Conservation (phyloP, 2,888 invertebrate species). For the Drosophila nr. perissopoda region DNA sequence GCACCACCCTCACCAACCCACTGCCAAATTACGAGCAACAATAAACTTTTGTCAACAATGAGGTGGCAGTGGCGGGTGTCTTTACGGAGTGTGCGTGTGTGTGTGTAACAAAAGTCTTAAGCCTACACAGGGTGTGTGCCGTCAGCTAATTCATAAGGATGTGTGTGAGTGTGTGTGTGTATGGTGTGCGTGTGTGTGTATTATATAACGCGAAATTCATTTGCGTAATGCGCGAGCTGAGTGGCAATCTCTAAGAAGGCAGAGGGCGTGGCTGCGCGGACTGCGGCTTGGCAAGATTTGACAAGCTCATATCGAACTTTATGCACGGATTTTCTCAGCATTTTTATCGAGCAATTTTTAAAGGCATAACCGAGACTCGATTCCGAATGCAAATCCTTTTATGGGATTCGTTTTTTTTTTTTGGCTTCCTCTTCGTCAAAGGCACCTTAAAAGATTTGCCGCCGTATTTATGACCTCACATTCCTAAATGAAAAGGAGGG, state of each 20-base stretch:
- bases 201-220: constrained; percentile 67
- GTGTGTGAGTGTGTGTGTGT: constrained; percentile 8
- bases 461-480: constrained; percentile 44
- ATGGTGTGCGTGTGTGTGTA: constrained; percentile 1
- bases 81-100: constrained; percentile 11
- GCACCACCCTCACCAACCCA: constrained; percentile 31
- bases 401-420: constrained; percentile 20
- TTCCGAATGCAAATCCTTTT: constrained; percentile 63
- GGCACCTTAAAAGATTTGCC: constrained; percentile 48
- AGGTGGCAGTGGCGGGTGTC: constrained; percentile 23
- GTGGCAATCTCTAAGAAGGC: constrained; percentile 6
- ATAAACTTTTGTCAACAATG: constrained; percentile 69
- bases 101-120: constrained; percentile 61
- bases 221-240: constrained; percentile 71
- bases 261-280: neutral
- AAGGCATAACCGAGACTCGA: constrained; percentile 53
- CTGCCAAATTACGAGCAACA: constrained; percentile 65
- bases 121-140: constrained; percentile 64
- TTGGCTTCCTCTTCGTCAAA: neutral
- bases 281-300: constrained; percentile 32
- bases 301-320: constrained; percentile 65
- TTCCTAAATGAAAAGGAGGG: constrained; percentile 28
- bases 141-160: constrained; percentile 69
- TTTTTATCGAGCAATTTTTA: constrained; percentile 59
- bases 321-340: constrained; percentile 62